Evolutionary conservation across 2,797 vertebrate genomes (phyloP).

Genomic region (Morus bassanus): DNA sequence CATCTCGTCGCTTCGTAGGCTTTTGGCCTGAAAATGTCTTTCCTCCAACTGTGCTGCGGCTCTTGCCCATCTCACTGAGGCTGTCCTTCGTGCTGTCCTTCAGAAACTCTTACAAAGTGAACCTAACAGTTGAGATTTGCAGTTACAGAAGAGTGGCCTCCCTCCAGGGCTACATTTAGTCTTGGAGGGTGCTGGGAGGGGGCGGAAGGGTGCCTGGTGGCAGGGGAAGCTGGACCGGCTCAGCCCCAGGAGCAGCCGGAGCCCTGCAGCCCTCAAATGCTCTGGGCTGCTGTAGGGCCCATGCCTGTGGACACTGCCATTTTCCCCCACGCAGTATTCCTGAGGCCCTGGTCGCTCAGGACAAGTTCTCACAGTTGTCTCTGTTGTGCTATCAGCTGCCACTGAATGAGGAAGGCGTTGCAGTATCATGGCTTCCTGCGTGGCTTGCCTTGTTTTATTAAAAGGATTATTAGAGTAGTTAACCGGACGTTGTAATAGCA

Average conservation of each 20-base stretch:
- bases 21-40: neutral
- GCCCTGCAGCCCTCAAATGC: neutral
- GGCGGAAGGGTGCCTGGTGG: neutral
- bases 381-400: neutral
- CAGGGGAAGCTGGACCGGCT: neutral
- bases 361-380: neutral
- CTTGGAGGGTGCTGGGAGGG: neutral
- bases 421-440: neutral
- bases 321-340: neutral
- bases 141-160: neutral
- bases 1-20: accelerated
- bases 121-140: neutral
- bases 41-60: accelerated
- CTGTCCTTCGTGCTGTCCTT: neutral
- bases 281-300: accelerated
- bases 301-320: accelerated
- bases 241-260: neutral
- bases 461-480: neutral
- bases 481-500: neutral
- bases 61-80: neutral
- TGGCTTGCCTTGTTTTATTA: neutral
- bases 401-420: neutral
- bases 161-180: neutral
- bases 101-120: neutral
- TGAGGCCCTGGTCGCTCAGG: neutral